These are phyloP conservation scores for Molothrus aeneus DNA, from an alignment of 2,797 vertebrate species.

Conservation along the genomic window DNA sequence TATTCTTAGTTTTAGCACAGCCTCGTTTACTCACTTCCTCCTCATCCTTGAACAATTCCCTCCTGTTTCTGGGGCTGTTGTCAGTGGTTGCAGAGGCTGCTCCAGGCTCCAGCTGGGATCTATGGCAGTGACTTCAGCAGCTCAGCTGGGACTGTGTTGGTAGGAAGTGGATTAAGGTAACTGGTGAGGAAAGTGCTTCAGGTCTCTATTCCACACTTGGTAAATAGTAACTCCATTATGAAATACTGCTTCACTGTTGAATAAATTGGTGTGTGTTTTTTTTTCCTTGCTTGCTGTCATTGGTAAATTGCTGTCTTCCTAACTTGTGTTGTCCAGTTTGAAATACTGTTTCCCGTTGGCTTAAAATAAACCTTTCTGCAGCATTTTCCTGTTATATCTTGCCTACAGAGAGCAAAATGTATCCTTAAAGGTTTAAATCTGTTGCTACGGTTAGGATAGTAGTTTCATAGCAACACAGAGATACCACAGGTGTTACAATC, in stretches of 20 bases:
- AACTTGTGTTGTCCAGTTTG: neutral
- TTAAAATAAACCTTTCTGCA: neutral
- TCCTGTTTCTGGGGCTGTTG: neutral
- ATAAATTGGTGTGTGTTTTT: neutral
- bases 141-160: neutral
- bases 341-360: neutral
- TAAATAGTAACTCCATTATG: neutral
- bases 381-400: neutral
- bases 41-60: neutral
- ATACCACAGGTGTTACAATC: neutral
- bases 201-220: neutral
- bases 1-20: neutral
- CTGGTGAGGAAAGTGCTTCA: neutral
- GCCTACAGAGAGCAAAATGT: neutral
- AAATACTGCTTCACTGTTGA: neutral
- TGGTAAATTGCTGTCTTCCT: neutral
- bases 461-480: neutral
- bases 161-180: neutral
- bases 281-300: neutral
- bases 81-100: neutral
- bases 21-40: neutral
- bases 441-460: neutral
- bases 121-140: fast-evolving
- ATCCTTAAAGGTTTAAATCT: neutral
- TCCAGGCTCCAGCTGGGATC: neutral